phyloP scores from a whole-genome alignment of 2,888 invertebrate species.

The Orthosia incerta region DNA sequence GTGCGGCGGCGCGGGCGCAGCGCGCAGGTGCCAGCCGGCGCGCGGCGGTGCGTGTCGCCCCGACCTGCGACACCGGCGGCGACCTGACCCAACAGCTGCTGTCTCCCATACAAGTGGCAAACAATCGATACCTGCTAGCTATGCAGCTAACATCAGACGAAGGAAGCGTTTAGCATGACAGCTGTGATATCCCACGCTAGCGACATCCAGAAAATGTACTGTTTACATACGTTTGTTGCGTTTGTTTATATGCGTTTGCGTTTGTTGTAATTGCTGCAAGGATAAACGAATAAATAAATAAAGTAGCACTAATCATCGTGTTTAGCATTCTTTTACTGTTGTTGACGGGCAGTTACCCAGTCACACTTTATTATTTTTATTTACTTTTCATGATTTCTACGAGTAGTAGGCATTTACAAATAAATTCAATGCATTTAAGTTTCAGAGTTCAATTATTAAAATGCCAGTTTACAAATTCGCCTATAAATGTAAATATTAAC shows the following conservation, averaged over 20 bases:
- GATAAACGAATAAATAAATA: too few relatives aligned
- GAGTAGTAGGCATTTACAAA: slow-evolving; percentile 20
- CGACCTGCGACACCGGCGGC: slow-evolving; percentile 34
- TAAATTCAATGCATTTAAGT: background rate
- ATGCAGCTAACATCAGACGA: background rate
- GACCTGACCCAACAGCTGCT: slow-evolving; percentile 29
- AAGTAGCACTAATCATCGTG: slow-evolving; percentile 8
- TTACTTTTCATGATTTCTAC: slow-evolving; percentile 5
- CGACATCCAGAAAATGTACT: slow-evolving; percentile 24
- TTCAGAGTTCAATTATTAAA: background rate
- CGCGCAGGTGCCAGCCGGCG: slow-evolving; percentile 34
- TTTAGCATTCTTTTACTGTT: slow-evolving; percentile 29
- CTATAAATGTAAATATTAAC: slow-evolving; percentile 2
- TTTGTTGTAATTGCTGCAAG: too few relatives aligned
- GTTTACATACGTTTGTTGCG: slow-evolving; percentile 5
- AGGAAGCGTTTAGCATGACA: slow-evolving; percentile 22
- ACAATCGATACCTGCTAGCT: slow-evolving; percentile 21
- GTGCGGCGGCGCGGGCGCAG: slow-evolving; percentile 17
- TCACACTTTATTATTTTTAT: slow-evolving; percentile 4
- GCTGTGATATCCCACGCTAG: slow-evolving; percentile 34
- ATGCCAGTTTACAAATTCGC: background rate
- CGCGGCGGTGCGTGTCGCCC: slow-evolving; percentile 51
- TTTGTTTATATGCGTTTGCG: too few relatives aligned
- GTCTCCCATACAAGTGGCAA: slow-evolving; percentile 11
- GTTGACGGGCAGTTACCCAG: background rate